A percentile compares a stretch with the other conserved stretches of the same genome.
Evolutionary conservation across 2,797 vertebrate genomes (phyloP).

Genomic region (Sciaenops ocellatus): DNA sequence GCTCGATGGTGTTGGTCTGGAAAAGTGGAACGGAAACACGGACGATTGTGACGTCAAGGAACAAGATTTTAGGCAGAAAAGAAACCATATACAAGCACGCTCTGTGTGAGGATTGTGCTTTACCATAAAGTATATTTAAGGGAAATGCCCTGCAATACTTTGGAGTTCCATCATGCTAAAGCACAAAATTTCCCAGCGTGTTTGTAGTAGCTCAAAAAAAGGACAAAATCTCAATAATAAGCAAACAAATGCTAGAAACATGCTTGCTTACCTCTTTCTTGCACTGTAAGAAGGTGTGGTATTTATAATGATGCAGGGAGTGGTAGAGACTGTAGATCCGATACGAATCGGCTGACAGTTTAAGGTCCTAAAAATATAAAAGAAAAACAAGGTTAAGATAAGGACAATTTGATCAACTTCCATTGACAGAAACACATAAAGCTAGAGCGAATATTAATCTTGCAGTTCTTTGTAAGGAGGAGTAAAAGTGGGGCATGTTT

Average conservation of each 20-base stretch:
- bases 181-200: not conserved
- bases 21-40: slow-evolving; percentile 27
- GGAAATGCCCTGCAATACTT: not conserved
- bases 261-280: slow-evolving; percentile 90
- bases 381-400: not conserved
- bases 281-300: slow-evolving; percentile 96
- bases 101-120: not conserved
- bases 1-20: slow-evolving; percentile 93
- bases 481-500: slow-evolving; percentile 10
- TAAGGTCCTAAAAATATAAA: slow-evolving; percentile 87
- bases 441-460: not conserved
- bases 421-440: not conserved
- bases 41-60: slow-evolving; percentile 20
- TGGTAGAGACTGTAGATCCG: slow-evolving; percentile 94
- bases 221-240: not conserved
- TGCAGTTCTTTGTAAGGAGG: not conserved
- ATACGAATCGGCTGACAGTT: slow-evolving; percentile 91
- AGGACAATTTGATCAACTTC: not conserved
- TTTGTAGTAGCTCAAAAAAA: not conserved
- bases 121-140: not conserved
- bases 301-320: slow-evolving; percentile 96
- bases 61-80: slow-evolving; percentile 9
- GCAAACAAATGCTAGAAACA: not conserved
- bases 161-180: not conserved
- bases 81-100: not conserved